Evolutionary conservation across 2,888 invertebrate genomes (phyloP), one percentile per base, ranked within the genome.

Genomic region (Lampropteryx suffumata): DNA sequence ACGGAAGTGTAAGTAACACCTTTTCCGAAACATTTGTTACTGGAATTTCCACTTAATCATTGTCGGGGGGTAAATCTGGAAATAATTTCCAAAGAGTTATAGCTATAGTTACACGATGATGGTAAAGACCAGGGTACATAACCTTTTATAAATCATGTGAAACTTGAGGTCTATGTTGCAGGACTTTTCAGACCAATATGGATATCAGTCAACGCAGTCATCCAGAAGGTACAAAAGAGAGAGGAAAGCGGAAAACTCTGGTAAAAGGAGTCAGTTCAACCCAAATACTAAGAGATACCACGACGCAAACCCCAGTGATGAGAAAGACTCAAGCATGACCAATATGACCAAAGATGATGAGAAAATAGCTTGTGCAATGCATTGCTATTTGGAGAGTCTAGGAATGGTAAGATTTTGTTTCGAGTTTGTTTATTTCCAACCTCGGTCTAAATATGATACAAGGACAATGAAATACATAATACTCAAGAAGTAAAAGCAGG

Each of bases 361-460:
- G 3, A 73, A 68, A 3, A 86, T 82, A 50, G 80, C 84, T 50
- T 95, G 95, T 64, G 88, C 93, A 1, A 75, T 93, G 13, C 94
- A 95, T 55, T 95, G 95, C 68, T 93, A 95, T 67, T 91, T 95
- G 69, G 92, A 93, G 50, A 92, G 93, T 72, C 73, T 95, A 56
- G 92, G 93, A 66, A 91, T 94, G 93, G 95, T 94, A 80, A 76
- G 79, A 9, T 17, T 17, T 3, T 17, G 17, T 17, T 17, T 17
- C 17, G 4, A 17, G 17, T n/a, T n/a, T n/a, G n/a, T n/a, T n/a
- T n/a, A n/a, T n/a, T n/a, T n/a, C n/a, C n/a, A n/a, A n/a, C n/a
- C n/a, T n/a, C n/a, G n/a, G n/a, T n/a, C n/a, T n/a, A n/a, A n/a
- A n/a, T n/a, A n/a, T n/a, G n/a, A n/a, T n/a, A n/a, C n/a, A n/a